phyloP scores from a whole-genome alignment of 2,797 vertebrate genomes.

The Ambastaia sidthimunki region DNA sequence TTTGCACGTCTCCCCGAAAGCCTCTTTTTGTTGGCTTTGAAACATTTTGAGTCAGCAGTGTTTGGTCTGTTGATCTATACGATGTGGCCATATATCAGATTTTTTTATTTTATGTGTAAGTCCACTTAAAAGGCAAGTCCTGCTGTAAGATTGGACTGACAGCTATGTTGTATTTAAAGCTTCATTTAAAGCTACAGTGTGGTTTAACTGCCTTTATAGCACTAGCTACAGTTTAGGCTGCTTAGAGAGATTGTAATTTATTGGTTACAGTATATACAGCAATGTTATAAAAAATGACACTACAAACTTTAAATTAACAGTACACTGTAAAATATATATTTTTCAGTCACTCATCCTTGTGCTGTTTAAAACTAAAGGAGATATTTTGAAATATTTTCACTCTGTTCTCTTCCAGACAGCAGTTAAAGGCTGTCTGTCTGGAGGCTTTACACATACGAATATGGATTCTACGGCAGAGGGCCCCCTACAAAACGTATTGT shows the following conservation, averaged over 20 bases:
- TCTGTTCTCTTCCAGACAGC: too few relatives aligned
- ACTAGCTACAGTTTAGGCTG: neutral
- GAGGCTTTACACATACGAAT: too few relatives aligned
- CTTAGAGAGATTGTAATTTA: conserved; percentile 8
- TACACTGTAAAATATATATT: neutral
- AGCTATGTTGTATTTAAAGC: too few relatives aligned
- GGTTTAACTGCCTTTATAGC: conserved; percentile 29
- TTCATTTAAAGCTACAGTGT: conserved; percentile 31
- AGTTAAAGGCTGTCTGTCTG: too few relatives aligned
- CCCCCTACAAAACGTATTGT: too few relatives aligned
- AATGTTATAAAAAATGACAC: neutral
- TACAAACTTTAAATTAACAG: neutral
- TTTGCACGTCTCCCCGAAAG: conserved; percentile 45
- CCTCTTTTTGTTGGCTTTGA: conserved; percentile 56
- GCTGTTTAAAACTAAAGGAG: neutral
- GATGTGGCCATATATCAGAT: conserved; percentile 29
- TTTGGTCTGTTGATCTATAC: conserved; percentile 27
- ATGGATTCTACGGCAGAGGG: too few relatives aligned
- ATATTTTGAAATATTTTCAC: too few relatives aligned
- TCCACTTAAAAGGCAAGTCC: conserved; percentile 20
- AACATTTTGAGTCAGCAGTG: conserved; percentile 48
- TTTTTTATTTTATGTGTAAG: conserved; percentile 37
- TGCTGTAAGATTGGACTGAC: conserved; percentile 1
- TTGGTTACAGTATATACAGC: conserved; percentile 8
- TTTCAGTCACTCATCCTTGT: neutral